Evolutionary conservation across 2,797 vertebrate genomes (phyloP).

Genomic region (Mormyrus proboscirostris): DNA sequence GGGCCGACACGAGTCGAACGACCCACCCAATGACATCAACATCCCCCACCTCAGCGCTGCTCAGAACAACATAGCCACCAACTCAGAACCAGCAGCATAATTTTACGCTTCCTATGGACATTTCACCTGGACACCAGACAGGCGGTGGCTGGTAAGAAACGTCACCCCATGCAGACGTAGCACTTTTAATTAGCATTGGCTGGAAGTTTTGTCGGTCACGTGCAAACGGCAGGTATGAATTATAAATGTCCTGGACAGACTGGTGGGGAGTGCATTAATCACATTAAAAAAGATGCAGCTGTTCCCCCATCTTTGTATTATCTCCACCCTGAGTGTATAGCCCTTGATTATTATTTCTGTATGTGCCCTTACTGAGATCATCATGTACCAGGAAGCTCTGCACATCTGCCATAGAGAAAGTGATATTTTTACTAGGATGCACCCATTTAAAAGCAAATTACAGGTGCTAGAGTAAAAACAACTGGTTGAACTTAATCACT

Average conservation of each 20-base stretch:
- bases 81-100: background rate
- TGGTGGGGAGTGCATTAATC: constrained; percentile 19
- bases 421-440: background rate
- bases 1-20: constrained; percentile 56
- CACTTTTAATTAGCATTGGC: constrained; percentile 20
- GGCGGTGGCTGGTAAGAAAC: background rate
- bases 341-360: background rate
- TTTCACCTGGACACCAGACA: background rate
- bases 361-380: background rate
- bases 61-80: constrained; percentile 26
- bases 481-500: constrained; percentile 52
- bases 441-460: background rate
- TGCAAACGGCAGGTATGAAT: constrained; percentile 21
- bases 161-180: background rate
- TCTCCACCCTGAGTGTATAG: background rate
- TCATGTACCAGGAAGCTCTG: background rate
- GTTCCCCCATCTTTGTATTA: constrained; percentile 9
- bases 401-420: background rate
- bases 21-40: constrained; percentile 52
- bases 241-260: constrained; percentile 22
- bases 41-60: constrained; percentile 39
- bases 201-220: constrained; percentile 4
- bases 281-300: constrained; percentile 12
- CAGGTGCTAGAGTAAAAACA: constrained; percentile 34
- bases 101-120: background rate